These are phyloP conservation scores for Mionectes macconnelli DNA, from an alignment of 2,113 vertebrate species.

Conservation along the genomic window DNA sequence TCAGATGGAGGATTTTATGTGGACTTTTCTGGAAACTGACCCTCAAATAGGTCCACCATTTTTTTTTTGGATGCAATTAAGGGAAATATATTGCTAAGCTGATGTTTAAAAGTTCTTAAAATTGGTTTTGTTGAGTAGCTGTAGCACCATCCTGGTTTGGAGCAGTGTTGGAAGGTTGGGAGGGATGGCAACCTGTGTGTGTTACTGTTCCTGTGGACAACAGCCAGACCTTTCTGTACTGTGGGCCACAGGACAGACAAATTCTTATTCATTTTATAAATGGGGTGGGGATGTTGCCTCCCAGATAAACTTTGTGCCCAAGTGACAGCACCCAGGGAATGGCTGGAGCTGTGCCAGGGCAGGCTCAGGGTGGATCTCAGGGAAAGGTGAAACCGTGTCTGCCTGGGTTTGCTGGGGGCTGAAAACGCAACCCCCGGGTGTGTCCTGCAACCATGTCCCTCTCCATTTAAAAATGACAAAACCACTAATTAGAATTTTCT, in stretches of 20 bases:
- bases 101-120: not conserved
- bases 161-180: not conserved
- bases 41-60: not conserved
- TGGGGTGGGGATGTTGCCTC: not conserved
- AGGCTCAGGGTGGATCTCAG: not conserved
- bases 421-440: not conserved
- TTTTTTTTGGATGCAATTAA: not conserved
- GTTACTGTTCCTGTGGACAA: not conserved
- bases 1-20: not conserved
- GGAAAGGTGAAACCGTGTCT: not conserved
- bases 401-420: not conserved
- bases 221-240: not conserved
- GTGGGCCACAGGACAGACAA: not conserved
- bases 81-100: not conserved
- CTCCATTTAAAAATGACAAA: constrained; percentile 60
- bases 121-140: not conserved
- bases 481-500: constrained; percentile 70
- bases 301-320: not conserved
- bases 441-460: not conserved
- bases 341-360: not conserved
- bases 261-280: not conserved
- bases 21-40: not conserved
- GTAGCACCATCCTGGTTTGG: not conserved
- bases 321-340: not conserved
- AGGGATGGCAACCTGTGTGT: not conserved